Base-by-base conservation (phyloP, 2,113 vertebrate species). In the Salvelinus namaycush region DNA sequence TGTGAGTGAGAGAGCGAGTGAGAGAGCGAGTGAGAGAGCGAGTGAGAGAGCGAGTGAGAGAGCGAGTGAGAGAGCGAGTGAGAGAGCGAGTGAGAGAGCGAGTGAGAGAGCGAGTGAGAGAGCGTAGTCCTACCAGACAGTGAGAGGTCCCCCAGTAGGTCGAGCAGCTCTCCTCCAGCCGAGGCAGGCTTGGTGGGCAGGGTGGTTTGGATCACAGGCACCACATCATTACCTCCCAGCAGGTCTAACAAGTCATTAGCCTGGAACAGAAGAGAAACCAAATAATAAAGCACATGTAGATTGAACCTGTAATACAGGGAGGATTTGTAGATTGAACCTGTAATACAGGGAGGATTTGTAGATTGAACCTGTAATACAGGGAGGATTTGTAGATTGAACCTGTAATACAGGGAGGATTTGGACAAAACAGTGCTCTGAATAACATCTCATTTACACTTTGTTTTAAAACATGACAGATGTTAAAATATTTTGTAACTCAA, bases 191-290 rank as follows among this genome's bases (percentile, higher is more conserved):
- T 98, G 78, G 87, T 95, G 85, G 96, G 92, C 82, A 96, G 91
- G 27, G 91, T 93, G 67, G 95, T 98, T 80, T 95, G 95, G 89
- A 99, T 98, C 82, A 97, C 95, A 69, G 96, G 95, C 71, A 94
- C 94, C 90, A 97, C 94, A 79, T 99, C 97, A 83, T 94, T 98
- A 90, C 93, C 96, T 74, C 96, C 96, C 77, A 99, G 86, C 78
- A 99, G 92, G 90, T 97, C 98, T 93, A 99, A 94, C 87, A 99
- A 94, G 91, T 99, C 96, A 90, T 96, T 99, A 81, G 95, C 97
- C 97, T 99, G 88, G 70, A 78, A 34, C 34, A 83, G 2, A 74
- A 59, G 2, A 14, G 11, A 89, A 67, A 67, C 24, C 2, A n/a
- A 62, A 67, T 22, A 18, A 31, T 29, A 16, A 24, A 68, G 14